Percentiles rank a stretch among this genome's conserved stretches.
Conservation (phyloP, 2,113 vertebrate species). For the Ageneiosus marmoratus region DNA sequence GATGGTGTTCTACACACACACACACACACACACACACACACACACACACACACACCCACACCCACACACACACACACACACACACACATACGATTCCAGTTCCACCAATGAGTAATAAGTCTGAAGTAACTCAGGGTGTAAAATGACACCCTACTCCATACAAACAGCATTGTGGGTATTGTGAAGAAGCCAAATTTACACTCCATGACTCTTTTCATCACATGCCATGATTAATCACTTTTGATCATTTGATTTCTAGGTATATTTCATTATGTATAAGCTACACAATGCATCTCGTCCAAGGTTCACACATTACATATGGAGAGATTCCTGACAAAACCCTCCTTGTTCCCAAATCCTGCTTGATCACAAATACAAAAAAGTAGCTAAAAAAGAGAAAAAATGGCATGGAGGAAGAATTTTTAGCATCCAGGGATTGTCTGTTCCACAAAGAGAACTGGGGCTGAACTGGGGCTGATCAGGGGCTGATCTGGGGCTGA, state of each 20-base stretch:
- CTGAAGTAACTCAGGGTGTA: neutral
- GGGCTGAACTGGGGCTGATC: too few species aligned
- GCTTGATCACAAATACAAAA: too few species aligned
- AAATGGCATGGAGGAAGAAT: too few species aligned
- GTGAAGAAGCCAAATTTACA: neutral
- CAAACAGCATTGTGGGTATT: neutral
- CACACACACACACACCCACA: constrained; percentile 6
- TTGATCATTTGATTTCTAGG: neutral
- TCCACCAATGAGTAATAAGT: neutral
- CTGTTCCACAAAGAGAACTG: too few species aligned
- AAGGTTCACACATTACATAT: neutral
- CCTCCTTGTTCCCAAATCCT: neutral
- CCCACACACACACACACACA: constrained; percentile 61
- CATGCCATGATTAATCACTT: neutral
- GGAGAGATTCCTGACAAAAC: neutral
- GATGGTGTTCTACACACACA: constrained; percentile 72
- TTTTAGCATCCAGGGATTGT: too few species aligned
- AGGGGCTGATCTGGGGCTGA: too few species aligned
- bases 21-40: neutral
- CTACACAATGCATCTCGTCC: neutral
- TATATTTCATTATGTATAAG: neutral
- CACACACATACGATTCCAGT: neutral
- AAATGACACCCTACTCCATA: neutral
- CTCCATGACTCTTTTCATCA: neutral
- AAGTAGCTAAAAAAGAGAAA: neutral